A percentile compares a stretch with the other conserved stretches of the same genome.
Evolutionary conservation across 2,113 vertebrate species (phyloP).

Genomic region (Rattus rattus): DNA sequence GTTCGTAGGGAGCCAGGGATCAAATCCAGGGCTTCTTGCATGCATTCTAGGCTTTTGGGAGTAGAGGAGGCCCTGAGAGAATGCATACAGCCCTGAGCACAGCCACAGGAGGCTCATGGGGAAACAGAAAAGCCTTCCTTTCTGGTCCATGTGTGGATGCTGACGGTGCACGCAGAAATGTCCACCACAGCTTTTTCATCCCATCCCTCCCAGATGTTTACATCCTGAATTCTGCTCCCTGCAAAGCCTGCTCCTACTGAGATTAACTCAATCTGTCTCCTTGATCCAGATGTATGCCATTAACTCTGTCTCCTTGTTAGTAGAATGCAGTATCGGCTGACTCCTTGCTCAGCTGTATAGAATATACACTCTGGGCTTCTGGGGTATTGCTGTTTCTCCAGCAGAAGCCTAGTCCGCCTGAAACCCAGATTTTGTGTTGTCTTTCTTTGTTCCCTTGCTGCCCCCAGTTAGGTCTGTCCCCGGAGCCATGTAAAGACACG

Average conservation of each 20-base stretch:
- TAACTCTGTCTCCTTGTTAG: no score
- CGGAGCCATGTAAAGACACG: neutral
- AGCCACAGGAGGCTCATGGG: neutral
- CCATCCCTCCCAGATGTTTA: no score
- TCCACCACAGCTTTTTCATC: no score
- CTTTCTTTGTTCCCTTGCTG: neutral
- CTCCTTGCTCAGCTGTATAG: neutral
- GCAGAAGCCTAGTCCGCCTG: neutral
- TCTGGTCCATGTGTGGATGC: neutral
- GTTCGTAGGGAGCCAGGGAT: neutral
- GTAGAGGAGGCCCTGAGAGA: neutral
- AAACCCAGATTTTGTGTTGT: neutral
- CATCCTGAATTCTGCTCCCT: neutral
- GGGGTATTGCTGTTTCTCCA: neutral
- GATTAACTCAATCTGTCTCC: neutral
- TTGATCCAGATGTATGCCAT: neutral
- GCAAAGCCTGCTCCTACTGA: neutral
- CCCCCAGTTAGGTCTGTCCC: neutral
- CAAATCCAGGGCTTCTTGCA: neutral
- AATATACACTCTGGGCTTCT: neutral
- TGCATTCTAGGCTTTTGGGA: neutral
- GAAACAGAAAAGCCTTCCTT: neutral
- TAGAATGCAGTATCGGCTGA: neutral
- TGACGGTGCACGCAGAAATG: neutral
- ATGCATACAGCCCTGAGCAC: neutral